Base-by-base conservation (phyloP, 2,888 invertebrate genomes). In the Heliconius aoede region DNA sequence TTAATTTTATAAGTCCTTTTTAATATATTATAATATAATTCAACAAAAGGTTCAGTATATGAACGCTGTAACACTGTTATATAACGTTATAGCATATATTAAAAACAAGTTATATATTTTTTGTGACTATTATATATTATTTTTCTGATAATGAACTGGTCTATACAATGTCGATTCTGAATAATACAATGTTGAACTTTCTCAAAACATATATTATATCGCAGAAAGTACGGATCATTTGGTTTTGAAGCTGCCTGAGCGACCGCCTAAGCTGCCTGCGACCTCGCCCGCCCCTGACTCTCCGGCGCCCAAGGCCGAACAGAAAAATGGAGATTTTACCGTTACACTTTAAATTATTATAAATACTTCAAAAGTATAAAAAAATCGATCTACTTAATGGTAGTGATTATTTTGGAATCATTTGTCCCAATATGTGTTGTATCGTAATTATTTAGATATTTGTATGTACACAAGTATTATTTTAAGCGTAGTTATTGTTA, bases 301-400 rank as follows among this genome's bases (percentile, higher is more conserved):
- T 28, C 80, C 80, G 18, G 90, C 90, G 80, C 89, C 89, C 3
- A 91, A 90, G 82, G 89, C 92, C 3, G 91, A 92, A 80, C 87
- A 93, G 73, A 91, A 87, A 80, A 92, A 94, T 72, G 93, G 91
- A 61, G 94, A 94, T 82, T 94, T 88, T 82, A 94, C 94, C 77
- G 94, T 94, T 78, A 94, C 94, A n/a, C 81, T 94, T 62, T 94
- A 89, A 84, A 51, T 28, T 26, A 26, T 36, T 2, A 32, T 11
- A 28, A 60, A 24, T 60, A 72, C 26, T 55, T 55, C 15, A 26
- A 36, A 36, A 65, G 11, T n/a, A 65, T 65, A 65, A 24, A 28
- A 36, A 24, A 1, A 36, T 24, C 1, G n/a, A 62, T 21, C 18
- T 65, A 24, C 36, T 36, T 26, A n/a, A 24, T 65, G 15, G 1